Base-by-base conservation (phyloP, 2,888 invertebrate genomes). In the Pollenia griseotomentosa region DNA sequence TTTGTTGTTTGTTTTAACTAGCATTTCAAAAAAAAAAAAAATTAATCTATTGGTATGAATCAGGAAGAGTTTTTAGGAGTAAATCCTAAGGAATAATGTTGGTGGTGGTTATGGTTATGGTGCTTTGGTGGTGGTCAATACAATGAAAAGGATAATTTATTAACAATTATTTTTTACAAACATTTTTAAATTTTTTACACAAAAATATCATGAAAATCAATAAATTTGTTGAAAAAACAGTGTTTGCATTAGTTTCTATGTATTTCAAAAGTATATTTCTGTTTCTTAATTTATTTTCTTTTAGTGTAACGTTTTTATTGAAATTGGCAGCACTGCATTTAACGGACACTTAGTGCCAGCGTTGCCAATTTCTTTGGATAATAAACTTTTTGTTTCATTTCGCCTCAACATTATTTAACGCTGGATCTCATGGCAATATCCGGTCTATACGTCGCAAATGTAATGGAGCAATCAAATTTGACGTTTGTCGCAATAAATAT, bases 111-210 rank as follows among this genome's bases (percentile, higher is more conserved):
- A 19, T 9, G 11, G 19, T 53, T 53, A 14, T 53, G 53, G n/a
- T 16, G 53, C 14, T 53, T 42, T 71, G 12, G 14, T 65, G 65
- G 59, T 82, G 74, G 53, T 68, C 57, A 46, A 33, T 68, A 71
- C 44, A 71, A 42, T 63, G 66, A 77, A 77, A 51, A 51, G 61
- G 14, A 70, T 55, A 83, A 83, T 68, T 65, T 71, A 57, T 71
- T 63, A 78, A 63, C 40, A 59, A 68, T 40, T 74, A 73, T 63
- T 53, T 57, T 33, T 33, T 33, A 33, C 33, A 33, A 33, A 33
- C 5, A 33, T 6, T 33, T 33, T 33, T 6, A 33, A 40, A 57
- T 57, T 16, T 59, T 59, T 57, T 40, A 5, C 1, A 14, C 33
- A 63, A 42, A 63, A 63, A 40, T 4, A 14, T 33, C 7, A 10